Percentiles rank a stretch among this genome's conserved stretches.
Conservation (phyloP, 2,888 invertebrate genomes). For the Tortricodes alternella region DNA sequence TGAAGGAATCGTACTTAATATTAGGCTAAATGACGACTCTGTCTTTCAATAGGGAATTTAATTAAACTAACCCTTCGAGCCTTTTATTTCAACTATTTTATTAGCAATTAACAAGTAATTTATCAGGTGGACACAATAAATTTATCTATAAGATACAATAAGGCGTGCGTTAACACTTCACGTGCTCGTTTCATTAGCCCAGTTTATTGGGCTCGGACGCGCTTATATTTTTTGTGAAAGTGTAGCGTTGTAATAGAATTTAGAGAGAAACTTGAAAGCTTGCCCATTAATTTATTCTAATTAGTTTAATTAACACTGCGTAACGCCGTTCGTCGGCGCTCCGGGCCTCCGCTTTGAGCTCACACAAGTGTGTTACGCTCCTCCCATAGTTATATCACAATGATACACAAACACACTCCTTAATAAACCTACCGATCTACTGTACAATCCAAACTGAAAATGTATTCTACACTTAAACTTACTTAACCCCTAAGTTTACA, state of each 20-base stretch:
- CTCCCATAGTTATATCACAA: conserved; percentile 32
- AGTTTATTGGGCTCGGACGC: conserved; percentile 40
- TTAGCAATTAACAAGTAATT: conserved; percentile 29
- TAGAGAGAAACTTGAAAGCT: conserved; percentile 58
- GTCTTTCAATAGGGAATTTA: neutral
- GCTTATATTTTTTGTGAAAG: conserved; percentile 47
- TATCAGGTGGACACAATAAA: conserved; percentile 29
- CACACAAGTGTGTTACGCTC: conserved; percentile 35
- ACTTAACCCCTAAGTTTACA: conserved; percentile 25
- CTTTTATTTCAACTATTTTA: conserved; percentile 29
- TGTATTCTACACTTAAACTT: conserved; percentile 26
- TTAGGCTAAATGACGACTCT: neutral
- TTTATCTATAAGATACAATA: conserved; percentile 31
- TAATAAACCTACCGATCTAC: conserved; percentile 13
- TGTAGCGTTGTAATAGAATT: conserved; percentile 38
- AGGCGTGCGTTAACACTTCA: neutral
- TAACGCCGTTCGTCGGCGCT: conserved; percentile 45
- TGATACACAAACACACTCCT: conserved; percentile 5
- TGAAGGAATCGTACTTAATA: neutral
- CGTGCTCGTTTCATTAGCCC: conserved; percentile 10
- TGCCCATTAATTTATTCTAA: conserved; percentile 62
- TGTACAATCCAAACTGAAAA: conserved; percentile 20
- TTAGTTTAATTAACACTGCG: conserved; percentile 69
- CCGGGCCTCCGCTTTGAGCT: conserved; percentile 31
- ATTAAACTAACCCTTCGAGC: neutral